Base-by-base conservation (phyloP, 2,888 invertebrate genomes). In the Caenorhabditis uteleia region DNA sequence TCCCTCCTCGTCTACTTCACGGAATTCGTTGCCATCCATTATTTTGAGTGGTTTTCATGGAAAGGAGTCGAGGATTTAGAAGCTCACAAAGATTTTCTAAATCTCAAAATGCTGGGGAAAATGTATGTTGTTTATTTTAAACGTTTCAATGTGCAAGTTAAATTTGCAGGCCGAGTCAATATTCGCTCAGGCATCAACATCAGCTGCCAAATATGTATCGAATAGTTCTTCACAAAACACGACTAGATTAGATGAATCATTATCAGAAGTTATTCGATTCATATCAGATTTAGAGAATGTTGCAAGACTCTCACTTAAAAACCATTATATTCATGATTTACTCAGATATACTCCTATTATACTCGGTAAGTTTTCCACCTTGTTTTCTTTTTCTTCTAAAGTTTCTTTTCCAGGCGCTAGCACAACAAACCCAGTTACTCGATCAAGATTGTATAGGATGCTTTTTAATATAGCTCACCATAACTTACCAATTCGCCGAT, bases 401-500 rank as follows among this genome's bases (percentile, higher is more conserved):
- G 21, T 53, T 12, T 21, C 57, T 39, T 33, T 62, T 45, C 14
- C 62, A 56, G 56, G 51, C 51, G 45, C 69, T 1, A 42, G 48
- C 12, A 57, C 67, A 16, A 74, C 71, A 8, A 58, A 38, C 34
- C 53, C 64, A 3, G 44, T 58, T 1, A 74, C 74, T 16, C 46
- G 76, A 21, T 73, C 74, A 10, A 70, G 68, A 31, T 53, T 77
- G 12, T 66, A 69, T 43, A 55, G 74, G n/a, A 50, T 75, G 10
- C 46, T 75, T 2, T 75, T 72, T 55, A 70, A 70, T 34, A 45
- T 77, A 6, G 51, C 68, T 5, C 66, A 68, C 7, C 69, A 68
- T 58, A 80, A 80, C 40, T 58, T 72, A 8, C 51, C 60, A 2
- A 40, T 80, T 10, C 72, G 80, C 2, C 55, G 75, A 3, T 70